Evolutionary conservation across 2,797 vertebrate genomes (phyloP).

Genomic region (Pelodytes ibericus): DNA sequence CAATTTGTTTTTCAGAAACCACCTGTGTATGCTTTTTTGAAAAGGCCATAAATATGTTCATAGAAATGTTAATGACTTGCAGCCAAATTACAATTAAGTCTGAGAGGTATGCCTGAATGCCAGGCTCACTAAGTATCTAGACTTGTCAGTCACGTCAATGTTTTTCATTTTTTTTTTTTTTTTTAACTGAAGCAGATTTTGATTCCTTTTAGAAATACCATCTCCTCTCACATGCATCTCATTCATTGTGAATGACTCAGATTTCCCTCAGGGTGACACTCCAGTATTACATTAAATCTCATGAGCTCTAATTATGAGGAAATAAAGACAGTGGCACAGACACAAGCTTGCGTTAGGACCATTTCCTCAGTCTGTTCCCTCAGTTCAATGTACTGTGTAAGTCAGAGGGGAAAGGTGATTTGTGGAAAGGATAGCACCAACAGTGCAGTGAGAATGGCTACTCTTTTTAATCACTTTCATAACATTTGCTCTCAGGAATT

Average conservation of each 20-base stretch:
- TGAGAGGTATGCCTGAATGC: background rate
- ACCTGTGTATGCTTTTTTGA: too few species aligned
- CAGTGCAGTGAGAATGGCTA: too few species aligned
- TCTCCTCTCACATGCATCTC: background rate
- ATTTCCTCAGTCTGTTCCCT: background rate
- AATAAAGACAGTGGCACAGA: conserved; percentile 21
- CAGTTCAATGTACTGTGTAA: background rate
- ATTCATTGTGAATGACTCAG: conserved; percentile 39
- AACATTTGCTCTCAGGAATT: too few species aligned
- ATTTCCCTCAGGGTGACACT: conserved; percentile 37
- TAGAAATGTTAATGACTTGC: background rate
- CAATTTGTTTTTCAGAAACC: too few species aligned
- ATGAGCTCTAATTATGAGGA: conserved; percentile 38
- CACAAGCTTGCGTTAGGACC: background rate
- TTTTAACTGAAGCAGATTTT: background rate
- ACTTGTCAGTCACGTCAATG: background rate
- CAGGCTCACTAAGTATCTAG: background rate
- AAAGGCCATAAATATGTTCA: background rate
- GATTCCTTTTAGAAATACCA: background rate
- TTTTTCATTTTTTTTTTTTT: background rate
- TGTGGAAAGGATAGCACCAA: too few species aligned
- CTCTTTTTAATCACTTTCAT: too few species aligned
- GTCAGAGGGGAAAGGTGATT: background rate
- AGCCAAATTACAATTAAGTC: background rate
- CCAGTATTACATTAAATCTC: conserved; percentile 22